Evolutionary conservation across 2,888 invertebrate species (phyloP).

Genomic region (Endotricha flammealis): DNA sequence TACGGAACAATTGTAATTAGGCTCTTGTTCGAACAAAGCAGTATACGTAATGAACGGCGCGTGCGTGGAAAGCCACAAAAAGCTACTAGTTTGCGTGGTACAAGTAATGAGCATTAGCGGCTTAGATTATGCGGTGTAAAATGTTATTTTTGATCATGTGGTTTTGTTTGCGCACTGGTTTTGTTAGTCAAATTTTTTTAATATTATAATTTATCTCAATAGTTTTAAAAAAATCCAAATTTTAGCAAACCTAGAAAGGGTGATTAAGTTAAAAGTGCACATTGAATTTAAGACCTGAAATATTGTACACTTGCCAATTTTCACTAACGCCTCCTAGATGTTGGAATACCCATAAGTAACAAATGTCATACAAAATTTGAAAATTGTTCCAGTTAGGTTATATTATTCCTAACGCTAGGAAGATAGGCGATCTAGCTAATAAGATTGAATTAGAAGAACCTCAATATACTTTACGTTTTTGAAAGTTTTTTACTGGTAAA

Average conservation of each 20-base stretch:
- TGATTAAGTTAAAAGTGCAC: no score
- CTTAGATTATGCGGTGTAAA: not conserved
- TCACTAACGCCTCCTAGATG: no score
- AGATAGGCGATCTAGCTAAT: no score
- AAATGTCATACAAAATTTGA: not conserved
- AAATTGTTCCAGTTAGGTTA: not conserved
- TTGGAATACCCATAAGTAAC: not conserved
- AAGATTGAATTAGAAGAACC: no score
- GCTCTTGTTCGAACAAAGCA: slow-evolving; percentile 69
- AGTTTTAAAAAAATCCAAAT: no score
- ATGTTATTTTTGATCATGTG: not conserved
- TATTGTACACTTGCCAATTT: no score
- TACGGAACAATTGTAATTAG: slow-evolving; percentile 72
- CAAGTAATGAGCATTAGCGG: slow-evolving; percentile 28
- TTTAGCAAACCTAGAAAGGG: no score
- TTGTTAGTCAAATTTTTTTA: not conserved
- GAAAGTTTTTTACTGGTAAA: no score
- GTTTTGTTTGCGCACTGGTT: not conserved
- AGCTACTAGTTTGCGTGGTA: slow-evolving; percentile 55
- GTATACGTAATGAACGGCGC: slow-evolving; percentile 57
- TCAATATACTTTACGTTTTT: no score
- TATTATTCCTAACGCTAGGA: no score
- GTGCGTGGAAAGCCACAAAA: slow-evolving; percentile 62
- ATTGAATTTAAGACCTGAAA: no score
- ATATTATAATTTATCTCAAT: no score